Conservation (phyloP, 2,888 invertebrate genomes). For the Aricia artaxerxes region DNA sequence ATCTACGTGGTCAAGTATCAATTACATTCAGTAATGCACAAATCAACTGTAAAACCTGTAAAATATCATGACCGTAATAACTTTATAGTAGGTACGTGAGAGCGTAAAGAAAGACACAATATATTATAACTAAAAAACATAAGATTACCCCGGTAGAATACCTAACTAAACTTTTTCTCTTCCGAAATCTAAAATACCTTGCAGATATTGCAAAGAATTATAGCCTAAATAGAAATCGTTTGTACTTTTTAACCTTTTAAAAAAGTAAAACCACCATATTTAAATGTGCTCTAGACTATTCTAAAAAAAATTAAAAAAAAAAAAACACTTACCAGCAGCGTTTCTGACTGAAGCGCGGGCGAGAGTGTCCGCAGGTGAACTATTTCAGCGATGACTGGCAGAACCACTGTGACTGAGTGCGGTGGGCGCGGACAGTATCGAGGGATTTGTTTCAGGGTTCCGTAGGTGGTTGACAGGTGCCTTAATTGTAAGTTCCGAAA, state of each 20-base stretch:
- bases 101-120: too few relatives aligned
- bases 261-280: too few relatives aligned
- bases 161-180: too few relatives aligned
- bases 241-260: too few relatives aligned
- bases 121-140: too few relatives aligned
- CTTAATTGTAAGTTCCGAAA: not conserved
- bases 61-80: not conserved
- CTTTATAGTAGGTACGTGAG: too few relatives aligned
- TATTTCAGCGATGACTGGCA: conserved; percentile 11
- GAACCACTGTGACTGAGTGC: not conserved
- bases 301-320: not conserved
- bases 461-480: not conserved
- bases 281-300: not conserved
- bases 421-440: not conserved
- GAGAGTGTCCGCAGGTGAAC: not conserved
- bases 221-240: too few relatives aligned
- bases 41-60: not conserved
- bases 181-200: too few relatives aligned
- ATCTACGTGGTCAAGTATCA: not conserved
- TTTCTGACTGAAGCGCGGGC: not conserved
- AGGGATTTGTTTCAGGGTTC: not conserved
- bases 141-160: too few relatives aligned
- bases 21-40: not conserved
- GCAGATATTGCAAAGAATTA: too few relatives aligned
- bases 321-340: not conserved